Evolutionary conservation across 1,140 invertebrate genomes (phyloP), one percentile per base, ranked within the genome.

Genomic region (Drosophila sucinea): DNA sequence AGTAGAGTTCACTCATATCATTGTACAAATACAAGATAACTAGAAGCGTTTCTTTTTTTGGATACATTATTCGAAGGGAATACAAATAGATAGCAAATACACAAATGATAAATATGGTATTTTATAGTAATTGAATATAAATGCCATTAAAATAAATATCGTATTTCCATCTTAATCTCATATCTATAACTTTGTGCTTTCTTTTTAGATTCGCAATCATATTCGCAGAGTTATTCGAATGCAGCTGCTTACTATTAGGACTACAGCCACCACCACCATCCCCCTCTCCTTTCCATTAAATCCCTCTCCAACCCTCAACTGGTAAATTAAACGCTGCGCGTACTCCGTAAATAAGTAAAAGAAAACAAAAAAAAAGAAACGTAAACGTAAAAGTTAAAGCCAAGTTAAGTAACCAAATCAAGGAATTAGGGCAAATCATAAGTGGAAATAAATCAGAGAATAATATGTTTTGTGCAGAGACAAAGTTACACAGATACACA

Each of bases 201-300:
- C 38, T 56, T 75, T 60, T 38, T 79, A 91, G 90, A 91, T 84
- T 83, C 90, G 47, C 90, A 91, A 67, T 76, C 82, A 54, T 91
- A 91, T 70, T 89, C 91, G 40, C 90, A 91, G 63, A 81, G 80
- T 69, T 91, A 91, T 71, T 90, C 90, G 29, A 91, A 91, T 74
- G 84, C 90, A 72, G 85, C 90, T 64, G 90, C 87, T 55, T 91
- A 91, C 79, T 91, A 91, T 79, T 91, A 91, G 67, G 56, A 74
- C 66, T 60, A 69, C 73, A 70, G 63, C 56, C 30, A 51, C 44
- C 44, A 51, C 23, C 67, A 44, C 60, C 41, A 51, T 33, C 17
- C 47, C 51, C 51, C 33, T 57, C 47, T 60, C 54, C 73, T 47
- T 62, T 33, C 67, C 41, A 47, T 51, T 55, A 60, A 60, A 38